Conservation (phyloP, 2,888 invertebrate genomes). For the Oasisia sp. region DNA sequence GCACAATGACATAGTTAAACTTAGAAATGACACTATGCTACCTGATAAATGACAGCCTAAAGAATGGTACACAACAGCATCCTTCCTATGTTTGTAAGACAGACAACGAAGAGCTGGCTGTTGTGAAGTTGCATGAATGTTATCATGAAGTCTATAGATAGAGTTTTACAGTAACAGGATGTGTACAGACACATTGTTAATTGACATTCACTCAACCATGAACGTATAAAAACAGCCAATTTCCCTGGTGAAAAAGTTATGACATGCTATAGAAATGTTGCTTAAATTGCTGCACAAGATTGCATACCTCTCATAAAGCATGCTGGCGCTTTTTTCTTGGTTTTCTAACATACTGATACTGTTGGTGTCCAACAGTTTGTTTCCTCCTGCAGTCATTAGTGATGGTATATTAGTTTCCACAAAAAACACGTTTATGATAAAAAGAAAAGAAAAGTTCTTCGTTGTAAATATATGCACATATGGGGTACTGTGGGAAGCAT, state of each 20-base stretch:
- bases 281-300: not conserved
- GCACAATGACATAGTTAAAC: not conserved
- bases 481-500: not conserved
- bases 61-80: not conserved
- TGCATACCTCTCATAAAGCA: not conserved
- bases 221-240: not conserved
- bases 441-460: not conserved
- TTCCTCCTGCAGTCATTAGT: not conserved
- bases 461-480: not conserved
- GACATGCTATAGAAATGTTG: not conserved
- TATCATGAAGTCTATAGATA: not conserved
- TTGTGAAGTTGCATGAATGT: not conserved
- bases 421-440: not conserved
- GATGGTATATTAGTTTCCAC: no score
- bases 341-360: not conserved
- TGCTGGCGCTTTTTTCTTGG: not conserved
- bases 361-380: not conserved
- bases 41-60: not conserved
- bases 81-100: not conserved
- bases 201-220: constrained; percentile 13
- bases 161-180: constrained; percentile 5
- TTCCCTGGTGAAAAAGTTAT: not conserved
- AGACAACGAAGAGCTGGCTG: not conserved
- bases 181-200: not conserved
- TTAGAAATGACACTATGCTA: not conserved